These are phyloP conservation scores for Elanoides forficatus DNA, from an alignment of 2,113 vertebrate species.

Conservation along the genomic window DNA sequence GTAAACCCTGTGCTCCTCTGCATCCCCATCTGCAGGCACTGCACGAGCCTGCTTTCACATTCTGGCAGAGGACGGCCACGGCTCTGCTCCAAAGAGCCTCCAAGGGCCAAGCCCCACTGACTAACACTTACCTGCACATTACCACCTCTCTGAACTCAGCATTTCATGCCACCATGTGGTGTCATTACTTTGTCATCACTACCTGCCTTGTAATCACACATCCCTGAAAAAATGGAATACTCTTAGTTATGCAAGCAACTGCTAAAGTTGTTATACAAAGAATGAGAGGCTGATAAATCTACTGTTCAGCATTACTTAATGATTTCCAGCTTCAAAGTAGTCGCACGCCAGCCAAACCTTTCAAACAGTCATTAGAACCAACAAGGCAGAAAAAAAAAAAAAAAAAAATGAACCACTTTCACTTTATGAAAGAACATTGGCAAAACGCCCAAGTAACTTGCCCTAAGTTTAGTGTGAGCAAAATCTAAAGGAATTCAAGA, in stretches of 20 bases:
- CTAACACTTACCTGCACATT: rapidly evolving
- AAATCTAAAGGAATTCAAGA: neutral
- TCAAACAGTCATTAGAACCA: neutral
- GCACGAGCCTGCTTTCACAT: too few relatives aligned
- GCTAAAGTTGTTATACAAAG: neutral
- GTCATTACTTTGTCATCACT: neutral
- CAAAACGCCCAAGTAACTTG: neutral
- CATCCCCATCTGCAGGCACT: neutral
- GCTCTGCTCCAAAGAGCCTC: too few relatives aligned
- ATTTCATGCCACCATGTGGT: rapidly evolving
- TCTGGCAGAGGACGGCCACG: neutral
- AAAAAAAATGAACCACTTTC: neutral
- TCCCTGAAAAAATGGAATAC: neutral
- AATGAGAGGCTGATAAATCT: neutral
- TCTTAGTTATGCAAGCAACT: neutral
- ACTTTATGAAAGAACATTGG: rapidly evolving
- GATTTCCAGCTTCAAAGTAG: neutral
- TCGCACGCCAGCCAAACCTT: neutral
- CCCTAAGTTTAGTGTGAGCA: neutral
- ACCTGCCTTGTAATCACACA: neutral
- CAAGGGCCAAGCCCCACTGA: neutral
- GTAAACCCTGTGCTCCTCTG: neutral
- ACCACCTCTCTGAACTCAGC: neutral
- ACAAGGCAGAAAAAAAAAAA: neutral
- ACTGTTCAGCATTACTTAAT: neutral